Evolutionary conservation across 2,797 vertebrate genomes (phyloP).

Genomic region (Sebastes wilsoni): DNA sequence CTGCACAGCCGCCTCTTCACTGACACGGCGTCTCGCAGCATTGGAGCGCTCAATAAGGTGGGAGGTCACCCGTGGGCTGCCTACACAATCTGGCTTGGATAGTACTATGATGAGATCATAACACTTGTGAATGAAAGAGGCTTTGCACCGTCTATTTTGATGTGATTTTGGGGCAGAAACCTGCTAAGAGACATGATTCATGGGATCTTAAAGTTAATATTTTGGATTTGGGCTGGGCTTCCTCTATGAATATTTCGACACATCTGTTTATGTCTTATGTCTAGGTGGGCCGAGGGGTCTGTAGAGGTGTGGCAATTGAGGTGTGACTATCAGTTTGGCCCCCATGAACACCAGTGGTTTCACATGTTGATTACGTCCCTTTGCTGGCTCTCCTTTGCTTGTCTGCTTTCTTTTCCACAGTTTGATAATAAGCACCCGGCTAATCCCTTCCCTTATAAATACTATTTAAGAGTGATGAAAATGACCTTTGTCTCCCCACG

Average conservation of each 20-base stretch:
- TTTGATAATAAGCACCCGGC: slow-evolving; percentile 36
- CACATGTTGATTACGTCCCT: slow-evolving; percentile 44
- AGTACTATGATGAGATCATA: slow-evolving; percentile 7
- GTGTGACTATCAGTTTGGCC: slow-evolving; percentile 61
- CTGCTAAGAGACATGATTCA: background rate
- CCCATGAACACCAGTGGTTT: slow-evolving; percentile 43
- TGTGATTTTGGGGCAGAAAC: background rate
- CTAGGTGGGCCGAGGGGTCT: slow-evolving; percentile 71
- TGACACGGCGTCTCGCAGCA: slow-evolving; percentile 95
- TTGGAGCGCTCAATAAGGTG: slow-evolving; percentile 96
- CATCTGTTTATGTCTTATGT: slow-evolving; percentile 65
- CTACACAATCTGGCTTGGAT: slow-evolving; percentile 15
- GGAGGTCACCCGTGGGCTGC: slow-evolving; percentile 11
- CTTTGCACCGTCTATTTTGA: background rate
- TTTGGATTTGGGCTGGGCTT: slow-evolving; percentile 37
- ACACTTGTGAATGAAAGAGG: background rate
- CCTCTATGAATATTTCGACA: slow-evolving; percentile 46
- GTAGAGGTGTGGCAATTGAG: slow-evolving; percentile 65
- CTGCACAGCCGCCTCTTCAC: slow-evolving; percentile 97
- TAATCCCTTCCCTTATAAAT: slow-evolving; percentile 63
- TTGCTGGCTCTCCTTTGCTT: slow-evolving; percentile 45
- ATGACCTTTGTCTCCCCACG: slow-evolving; percentile 62
- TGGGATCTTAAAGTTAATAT: slow-evolving; percentile 3
- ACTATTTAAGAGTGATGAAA: slow-evolving; percentile 67
- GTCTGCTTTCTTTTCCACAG: slow-evolving; percentile 54